Evolutionary conservation across 2,888 invertebrate species (phyloP).

Genomic region (Scaptomyza flava): DNA sequence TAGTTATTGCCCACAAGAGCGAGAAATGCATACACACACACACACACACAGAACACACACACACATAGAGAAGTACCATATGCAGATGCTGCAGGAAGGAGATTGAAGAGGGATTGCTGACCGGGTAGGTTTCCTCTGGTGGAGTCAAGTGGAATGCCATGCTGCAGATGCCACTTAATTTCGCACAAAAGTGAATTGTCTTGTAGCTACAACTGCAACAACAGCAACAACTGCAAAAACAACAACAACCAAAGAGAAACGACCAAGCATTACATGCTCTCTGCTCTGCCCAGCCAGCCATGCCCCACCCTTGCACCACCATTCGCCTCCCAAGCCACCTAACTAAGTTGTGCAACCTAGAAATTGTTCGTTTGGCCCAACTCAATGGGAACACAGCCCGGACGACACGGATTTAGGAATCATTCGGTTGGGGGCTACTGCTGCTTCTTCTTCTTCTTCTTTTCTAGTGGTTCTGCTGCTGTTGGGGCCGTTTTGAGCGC

Average conservation of each 20-base stretch:
- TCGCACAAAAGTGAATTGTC: constrained; percentile 83
- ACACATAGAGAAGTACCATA: constrained; percentile 8
- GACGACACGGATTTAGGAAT: constrained; percentile 46
- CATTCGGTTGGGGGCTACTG: constrained; percentile 34
- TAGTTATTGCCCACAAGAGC: constrained; percentile 84
- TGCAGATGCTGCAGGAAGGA: constrained; percentile 23
- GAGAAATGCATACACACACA: constrained; percentile 52
- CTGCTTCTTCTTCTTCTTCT: constrained; percentile 12
- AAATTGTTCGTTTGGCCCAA: constrained; percentile 58
- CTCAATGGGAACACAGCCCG: constrained; percentile 65
- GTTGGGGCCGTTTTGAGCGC: constrained; percentile 64
- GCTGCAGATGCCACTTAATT: constrained; percentile 82
- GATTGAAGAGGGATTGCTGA: constrained; percentile 1
- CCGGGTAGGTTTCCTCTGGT: constrained; percentile 44
- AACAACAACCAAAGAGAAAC: constrained; percentile 61
- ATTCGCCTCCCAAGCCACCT: constrained; percentile 14
- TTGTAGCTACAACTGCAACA: constrained; percentile 76
- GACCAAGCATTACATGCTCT: constrained; percentile 75
- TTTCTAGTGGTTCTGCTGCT: constrained; percentile 28
- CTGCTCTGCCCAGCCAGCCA: constrained; percentile 51
- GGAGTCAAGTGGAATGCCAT: constrained; percentile 77
- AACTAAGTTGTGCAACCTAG: constrained; percentile 58
- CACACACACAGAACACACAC: constrained; percentile 10
- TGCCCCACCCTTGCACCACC: constrained; percentile 42
- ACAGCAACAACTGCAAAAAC: constrained; percentile 32